A percentile compares a stretch with the other conserved stretches of the same genome.
These are phyloP conservation scores for Drymonia ruficornis DNA, from an alignment of 2,888 invertebrate genomes.

Conservation along the genomic window DNA sequence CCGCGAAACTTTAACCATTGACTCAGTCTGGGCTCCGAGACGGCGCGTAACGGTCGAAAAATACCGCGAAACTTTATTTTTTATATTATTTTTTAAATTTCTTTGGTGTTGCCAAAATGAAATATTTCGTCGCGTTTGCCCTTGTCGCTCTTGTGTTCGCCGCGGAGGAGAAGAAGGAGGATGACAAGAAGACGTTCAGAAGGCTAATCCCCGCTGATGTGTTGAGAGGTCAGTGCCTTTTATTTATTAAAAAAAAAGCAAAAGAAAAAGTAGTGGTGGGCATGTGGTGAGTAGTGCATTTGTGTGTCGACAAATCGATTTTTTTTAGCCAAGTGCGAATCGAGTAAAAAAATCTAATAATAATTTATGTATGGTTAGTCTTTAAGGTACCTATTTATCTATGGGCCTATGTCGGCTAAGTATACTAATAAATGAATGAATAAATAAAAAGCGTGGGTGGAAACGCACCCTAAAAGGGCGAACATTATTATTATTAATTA, in stretches of 20 bases:
- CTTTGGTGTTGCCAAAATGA: constrained; percentile 76
- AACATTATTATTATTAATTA: too few species aligned
- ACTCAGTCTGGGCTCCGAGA: constrained; percentile 73
- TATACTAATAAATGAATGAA: too few species aligned
- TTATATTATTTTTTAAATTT: constrained; percentile 47
- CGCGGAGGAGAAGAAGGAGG: constrained; percentile 82
- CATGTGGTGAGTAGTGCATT: not conserved
- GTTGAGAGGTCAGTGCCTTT: constrained; percentile 89
- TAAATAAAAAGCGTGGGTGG: too few species aligned
- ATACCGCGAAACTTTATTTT: constrained; percentile 55
- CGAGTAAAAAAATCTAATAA: too few species aligned
- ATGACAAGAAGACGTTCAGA: constrained; percentile 89
- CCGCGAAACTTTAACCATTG: constrained; percentile 56
- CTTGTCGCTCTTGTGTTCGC: constrained; percentile 82
- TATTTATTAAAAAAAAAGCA: constrained; percentile 12
- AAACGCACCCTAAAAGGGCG: too few species aligned
- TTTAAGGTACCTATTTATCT: too few species aligned
- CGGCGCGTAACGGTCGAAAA: constrained; percentile 58
- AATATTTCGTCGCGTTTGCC: constrained; percentile 80
- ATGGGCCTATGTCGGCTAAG: too few species aligned
- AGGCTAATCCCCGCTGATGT: constrained; percentile 95
- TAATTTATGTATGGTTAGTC: too few species aligned
- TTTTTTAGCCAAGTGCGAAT: too few species aligned
- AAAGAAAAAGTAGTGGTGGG: constrained; percentile 6
- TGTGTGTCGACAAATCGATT: not conserved